These are phyloP conservation scores for Notamacropus eugenii DNA, from an alignment of 2,797 vertebrate genomes.

Conservation along the genomic window DNA sequence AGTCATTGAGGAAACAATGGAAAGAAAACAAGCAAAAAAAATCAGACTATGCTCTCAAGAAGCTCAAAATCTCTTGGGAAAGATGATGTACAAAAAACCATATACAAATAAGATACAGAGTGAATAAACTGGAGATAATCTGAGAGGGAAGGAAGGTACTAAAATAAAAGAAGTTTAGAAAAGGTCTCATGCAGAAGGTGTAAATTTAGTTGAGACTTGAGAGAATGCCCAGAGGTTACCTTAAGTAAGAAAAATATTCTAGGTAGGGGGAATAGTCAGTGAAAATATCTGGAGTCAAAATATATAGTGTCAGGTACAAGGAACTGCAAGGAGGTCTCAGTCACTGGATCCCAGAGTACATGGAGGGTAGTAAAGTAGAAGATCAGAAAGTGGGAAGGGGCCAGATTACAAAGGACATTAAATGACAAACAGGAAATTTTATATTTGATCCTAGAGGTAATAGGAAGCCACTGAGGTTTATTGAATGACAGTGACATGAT, in stretches of 20 bases:
- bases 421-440: neutral
- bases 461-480: neutral
- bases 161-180: neutral
- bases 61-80: neutral
- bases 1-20: neutral
- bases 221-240: neutral
- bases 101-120: neutral
- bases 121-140: neutral
- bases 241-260: neutral
- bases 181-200: neutral
- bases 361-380: neutral
- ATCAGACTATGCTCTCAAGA: neutral
- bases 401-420: neutral
- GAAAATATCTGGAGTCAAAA: neutral
- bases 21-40: neutral
- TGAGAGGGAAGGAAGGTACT: neutral
- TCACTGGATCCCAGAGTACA: neutral
- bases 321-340: neutral
- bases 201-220: too few species aligned
- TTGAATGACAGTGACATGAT: neutral
- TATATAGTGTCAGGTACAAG: neutral
- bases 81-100: neutral
- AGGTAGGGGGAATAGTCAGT: neutral
- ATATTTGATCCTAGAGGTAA: neutral
- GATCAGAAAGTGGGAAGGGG: neutral